Evolutionary conservation across 2,113 vertebrate species (phyloP).

Genomic region (western clawed frog (Xenopus tropicalis)): DNA sequence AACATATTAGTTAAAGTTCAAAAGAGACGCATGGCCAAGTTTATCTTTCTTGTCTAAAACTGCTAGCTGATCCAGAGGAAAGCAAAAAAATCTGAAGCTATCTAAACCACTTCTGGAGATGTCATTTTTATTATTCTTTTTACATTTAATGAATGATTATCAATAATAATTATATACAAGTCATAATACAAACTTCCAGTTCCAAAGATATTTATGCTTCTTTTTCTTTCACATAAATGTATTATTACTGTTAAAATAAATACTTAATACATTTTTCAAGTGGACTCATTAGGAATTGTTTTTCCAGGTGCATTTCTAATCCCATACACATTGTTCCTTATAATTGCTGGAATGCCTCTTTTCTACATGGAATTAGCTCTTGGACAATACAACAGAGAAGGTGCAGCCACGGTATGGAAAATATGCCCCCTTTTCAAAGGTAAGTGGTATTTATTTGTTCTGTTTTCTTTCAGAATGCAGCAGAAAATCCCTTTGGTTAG

Average conservation of each 20-base stretch:
- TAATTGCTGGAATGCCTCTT: constrained; percentile 96
- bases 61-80: too few species aligned
- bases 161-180: too few species aligned
- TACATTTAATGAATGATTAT: too few species aligned
- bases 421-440: constrained; percentile 98
- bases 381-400: constrained; percentile 95
- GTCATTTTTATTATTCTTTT: too few species aligned
- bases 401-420: constrained; percentile 96
- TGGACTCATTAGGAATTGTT: constrained; percentile 31
- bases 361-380: constrained; percentile 98
- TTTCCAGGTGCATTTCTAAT: constrained; percentile 92
- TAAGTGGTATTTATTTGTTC: constrained; percentile 51
- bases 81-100: too few species aligned
- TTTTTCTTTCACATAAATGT: too few species aligned
- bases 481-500: background rate
- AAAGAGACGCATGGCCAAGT: too few species aligned
- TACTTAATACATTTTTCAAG: background rate
- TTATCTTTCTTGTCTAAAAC: too few species aligned
- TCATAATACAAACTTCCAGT: too few species aligned
- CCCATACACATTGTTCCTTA: constrained; percentile 90
- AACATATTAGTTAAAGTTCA: too few species aligned
- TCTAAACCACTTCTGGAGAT: too few species aligned
- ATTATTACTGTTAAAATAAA: background rate
- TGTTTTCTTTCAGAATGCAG: background rate
- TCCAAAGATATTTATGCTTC: too few species aligned